Percentiles rank a stretch among this genome's conserved stretches.
Conservation (phyloP, 2,797 vertebrate species). For the Tauraco hartlaubi region DNA sequence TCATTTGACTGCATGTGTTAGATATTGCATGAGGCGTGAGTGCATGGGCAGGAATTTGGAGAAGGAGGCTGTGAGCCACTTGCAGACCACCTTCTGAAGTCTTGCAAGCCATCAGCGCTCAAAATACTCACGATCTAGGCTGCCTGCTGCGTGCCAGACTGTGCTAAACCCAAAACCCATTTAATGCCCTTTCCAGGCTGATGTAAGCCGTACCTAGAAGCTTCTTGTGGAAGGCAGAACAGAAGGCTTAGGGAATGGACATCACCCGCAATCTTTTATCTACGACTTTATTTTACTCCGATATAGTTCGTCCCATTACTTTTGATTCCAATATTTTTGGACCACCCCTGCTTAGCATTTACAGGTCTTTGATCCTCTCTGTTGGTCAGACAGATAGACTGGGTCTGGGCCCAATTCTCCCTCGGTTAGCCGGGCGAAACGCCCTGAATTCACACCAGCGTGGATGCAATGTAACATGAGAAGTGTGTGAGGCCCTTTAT, state of each 20-base stretch:
- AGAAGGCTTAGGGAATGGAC: neutral
- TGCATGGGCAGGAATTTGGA: constrained; percentile 12
- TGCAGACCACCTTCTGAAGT: constrained; percentile 18
- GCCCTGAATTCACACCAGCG: constrained; percentile 32
- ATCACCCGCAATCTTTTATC: neutral
- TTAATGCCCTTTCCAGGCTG: constrained; percentile 32
- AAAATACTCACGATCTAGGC: neutral
- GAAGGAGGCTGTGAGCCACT: constrained; percentile 16
- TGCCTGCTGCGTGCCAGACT: neutral
- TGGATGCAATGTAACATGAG: constrained; percentile 50
- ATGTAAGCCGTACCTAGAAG: constrained; percentile 24
- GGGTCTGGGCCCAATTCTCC: constrained; percentile 23
- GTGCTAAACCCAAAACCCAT: neutral
- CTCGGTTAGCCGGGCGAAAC: neutral
- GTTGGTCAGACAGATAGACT: constrained; percentile 30
- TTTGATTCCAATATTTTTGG: constrained; percentile 24
- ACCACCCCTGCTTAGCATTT: constrained; percentile 19
- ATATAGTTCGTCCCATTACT: constrained; percentile 3
- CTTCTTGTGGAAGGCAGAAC: neutral
- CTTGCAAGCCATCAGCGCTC: neutral
- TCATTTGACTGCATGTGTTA: constrained; percentile 36
- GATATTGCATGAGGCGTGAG: constrained; percentile 15
- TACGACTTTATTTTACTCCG: constrained; percentile 15
- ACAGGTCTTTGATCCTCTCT: constrained; percentile 27
- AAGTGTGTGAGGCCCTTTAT: constrained; percentile 42